Percentiles rank a stretch among this genome's conserved stretches.
phyloP scores from a whole-genome alignment of 1,140 invertebrate species.

The Mycetomoellerius zeteki region DNA sequence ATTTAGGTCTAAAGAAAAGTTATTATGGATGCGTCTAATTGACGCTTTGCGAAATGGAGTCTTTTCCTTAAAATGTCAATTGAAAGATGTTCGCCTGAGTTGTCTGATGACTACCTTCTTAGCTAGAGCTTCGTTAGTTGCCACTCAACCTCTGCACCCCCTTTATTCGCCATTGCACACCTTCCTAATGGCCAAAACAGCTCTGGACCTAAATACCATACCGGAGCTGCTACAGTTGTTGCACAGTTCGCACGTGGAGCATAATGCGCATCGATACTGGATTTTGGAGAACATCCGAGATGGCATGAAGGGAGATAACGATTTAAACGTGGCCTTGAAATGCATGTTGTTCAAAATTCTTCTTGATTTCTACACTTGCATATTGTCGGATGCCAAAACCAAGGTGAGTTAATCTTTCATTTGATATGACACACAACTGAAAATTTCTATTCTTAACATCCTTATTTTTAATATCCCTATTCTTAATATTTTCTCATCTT shows the following conservation, averaged over 20 bases:
- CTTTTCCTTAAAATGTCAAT: conserved; percentile 74
- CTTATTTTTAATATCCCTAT: background rate
- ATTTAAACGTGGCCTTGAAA: conserved; percentile 88
- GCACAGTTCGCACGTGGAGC: conserved; percentile 90
- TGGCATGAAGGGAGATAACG: conserved; percentile 88
- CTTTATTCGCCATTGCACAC: conserved; percentile 90
- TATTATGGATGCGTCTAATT: conserved; percentile 86
- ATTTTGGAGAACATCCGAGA: conserved; percentile 90
- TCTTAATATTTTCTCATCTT: background rate
- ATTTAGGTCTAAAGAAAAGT: conserved; percentile 86
- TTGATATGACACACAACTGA: background rate
- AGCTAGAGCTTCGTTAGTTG: conserved; percentile 89
- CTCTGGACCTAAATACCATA: conserved; percentile 90
- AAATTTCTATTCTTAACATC: background rate
- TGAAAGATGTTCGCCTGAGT: conserved; percentile 88
- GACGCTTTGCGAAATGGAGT: conserved; percentile 87
- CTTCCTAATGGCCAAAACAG: conserved; percentile 91
- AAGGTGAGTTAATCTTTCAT: conserved; percentile 83
- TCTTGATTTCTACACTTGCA: conserved; percentile 86
- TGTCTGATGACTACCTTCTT: conserved; percentile 91
- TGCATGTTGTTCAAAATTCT: conserved; percentile 89
- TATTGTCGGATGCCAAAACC: conserved; percentile 83
- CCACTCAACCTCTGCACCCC: conserved; percentile 90
- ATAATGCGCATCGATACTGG: conserved; percentile 89
- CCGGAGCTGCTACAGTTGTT: conserved; percentile 93